Percentiles rank a stretch among this genome's conserved stretches.
Evolutionary conservation across 2,888 invertebrate species (phyloP).

Genomic region (Ornithoptera alexandrae): DNA sequence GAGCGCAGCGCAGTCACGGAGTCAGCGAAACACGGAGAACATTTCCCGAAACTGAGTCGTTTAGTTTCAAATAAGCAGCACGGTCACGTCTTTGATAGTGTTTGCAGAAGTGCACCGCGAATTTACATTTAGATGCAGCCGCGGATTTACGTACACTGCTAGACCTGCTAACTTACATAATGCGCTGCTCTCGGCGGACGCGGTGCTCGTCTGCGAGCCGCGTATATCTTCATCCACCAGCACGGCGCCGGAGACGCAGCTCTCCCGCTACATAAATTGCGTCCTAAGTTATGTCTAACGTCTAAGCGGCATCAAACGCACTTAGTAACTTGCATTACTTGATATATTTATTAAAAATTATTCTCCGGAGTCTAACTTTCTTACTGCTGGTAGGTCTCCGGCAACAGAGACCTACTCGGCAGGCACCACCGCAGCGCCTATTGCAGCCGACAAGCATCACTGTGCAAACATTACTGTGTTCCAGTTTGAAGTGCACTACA

Average conservation of each 20-base stretch:
- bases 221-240: slow-evolving; percentile 47
- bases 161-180: slow-evolving; percentile 20
- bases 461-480: no score
- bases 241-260: neutral
- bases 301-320: neutral
- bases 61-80: slow-evolving; percentile 17
- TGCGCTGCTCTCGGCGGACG: slow-evolving; percentile 18
- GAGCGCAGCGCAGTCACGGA: neutral
- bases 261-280: neutral
- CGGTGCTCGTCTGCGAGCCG: slow-evolving; percentile 49
- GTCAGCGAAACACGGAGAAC: neutral
- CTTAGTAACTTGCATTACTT: no score
- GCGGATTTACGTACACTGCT: slow-evolving; percentile 15
- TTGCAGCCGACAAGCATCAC: no score
- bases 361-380: no score
- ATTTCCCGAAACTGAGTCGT: slow-evolving; percentile 17
- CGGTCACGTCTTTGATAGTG: slow-evolving; percentile 29
- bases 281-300: neutral
- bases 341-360: no score
- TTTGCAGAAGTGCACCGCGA: slow-evolving; percentile 21
- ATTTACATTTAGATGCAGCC: slow-evolving; percentile 30
- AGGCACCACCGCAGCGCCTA: no score
- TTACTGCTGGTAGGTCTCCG: no score
- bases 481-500: no score
- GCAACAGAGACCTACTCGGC: no score